phyloP scores from a whole-genome alignment of 2,797 vertebrate genomes.

The Ambastaia sidthimunki region DNA sequence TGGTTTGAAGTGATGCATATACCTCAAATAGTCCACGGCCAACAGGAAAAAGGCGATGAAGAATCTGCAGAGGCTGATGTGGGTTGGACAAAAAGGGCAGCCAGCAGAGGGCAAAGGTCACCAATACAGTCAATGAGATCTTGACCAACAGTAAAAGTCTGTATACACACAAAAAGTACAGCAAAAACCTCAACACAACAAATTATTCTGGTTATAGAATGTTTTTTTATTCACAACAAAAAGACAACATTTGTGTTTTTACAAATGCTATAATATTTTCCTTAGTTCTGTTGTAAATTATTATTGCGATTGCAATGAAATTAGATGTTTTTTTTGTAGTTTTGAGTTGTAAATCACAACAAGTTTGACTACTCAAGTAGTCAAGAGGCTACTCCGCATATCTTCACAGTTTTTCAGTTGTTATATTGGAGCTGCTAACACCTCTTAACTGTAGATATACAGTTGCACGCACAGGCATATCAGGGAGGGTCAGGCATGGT shows the following conservation, averaged over 20 bases:
- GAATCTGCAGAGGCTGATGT: conserved; percentile 86
- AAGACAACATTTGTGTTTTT: too few species aligned
- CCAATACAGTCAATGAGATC: conserved; percentile 83
- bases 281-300: too few species aligned
- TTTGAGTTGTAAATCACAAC: conserved; percentile 18
- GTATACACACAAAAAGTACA: conserved; percentile 34
- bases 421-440: conserved; percentile 39
- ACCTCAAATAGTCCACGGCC: conserved; percentile 96
- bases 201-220: not conserved
- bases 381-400: conserved; percentile 6
- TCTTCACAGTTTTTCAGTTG: conserved; percentile 27
- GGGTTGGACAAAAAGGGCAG: conserved; percentile 88
- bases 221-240: not conserved
- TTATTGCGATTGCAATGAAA: not conserved
- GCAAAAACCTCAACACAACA: not conserved
- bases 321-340: not conserved
- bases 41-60: conserved; percentile 93
- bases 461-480: conserved; percentile 78
- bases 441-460: conserved; percentile 75
- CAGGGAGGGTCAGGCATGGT: conserved; percentile 78
- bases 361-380: conserved; percentile 36
- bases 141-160: conserved; percentile 84
- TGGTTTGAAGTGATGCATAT: conserved; percentile 41
- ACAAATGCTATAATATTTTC: too few species aligned
- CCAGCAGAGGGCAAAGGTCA: conserved; percentile 92